Evolutionary conservation across 2,113 vertebrate species (phyloP).

Genomic region (Rhea americana): DNA sequence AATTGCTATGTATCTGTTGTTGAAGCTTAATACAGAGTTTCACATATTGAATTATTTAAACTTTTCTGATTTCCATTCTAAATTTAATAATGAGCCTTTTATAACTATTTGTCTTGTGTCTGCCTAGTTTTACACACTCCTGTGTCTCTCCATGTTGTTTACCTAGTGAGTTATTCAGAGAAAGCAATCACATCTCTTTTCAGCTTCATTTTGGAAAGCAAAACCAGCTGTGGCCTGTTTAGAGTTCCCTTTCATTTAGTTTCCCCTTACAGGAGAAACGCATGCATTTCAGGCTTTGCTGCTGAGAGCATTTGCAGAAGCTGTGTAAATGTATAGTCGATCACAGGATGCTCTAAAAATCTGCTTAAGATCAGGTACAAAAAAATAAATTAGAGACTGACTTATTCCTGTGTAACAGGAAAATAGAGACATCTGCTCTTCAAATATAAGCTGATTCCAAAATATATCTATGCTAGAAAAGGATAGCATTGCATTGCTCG

Average conservation of each 20-base stretch:
- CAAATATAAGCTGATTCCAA: background rate
- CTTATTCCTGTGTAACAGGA: background rate
- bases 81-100: background rate
- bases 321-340: background rate
- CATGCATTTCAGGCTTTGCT: background rate
- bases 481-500: background rate
- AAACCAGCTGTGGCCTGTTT: background rate
- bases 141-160: background rate
- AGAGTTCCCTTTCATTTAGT: background rate
- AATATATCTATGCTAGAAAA: background rate
- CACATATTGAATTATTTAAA: background rate
- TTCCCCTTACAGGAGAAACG: background rate
- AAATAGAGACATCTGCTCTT: background rate
- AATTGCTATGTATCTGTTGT: background rate
- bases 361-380: background rate
- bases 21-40: background rate
- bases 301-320: background rate
- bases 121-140: background rate
- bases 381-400: background rate
- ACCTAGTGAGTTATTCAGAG: background rate
- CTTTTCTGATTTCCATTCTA: background rate
- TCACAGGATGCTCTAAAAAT: background rate
- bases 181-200: fast-evolving
- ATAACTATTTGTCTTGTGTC: background rate
- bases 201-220: background rate